phyloP scores from a whole-genome alignment of 2,888 invertebrate species.

The Acrocyrtus sp. region DNA sequence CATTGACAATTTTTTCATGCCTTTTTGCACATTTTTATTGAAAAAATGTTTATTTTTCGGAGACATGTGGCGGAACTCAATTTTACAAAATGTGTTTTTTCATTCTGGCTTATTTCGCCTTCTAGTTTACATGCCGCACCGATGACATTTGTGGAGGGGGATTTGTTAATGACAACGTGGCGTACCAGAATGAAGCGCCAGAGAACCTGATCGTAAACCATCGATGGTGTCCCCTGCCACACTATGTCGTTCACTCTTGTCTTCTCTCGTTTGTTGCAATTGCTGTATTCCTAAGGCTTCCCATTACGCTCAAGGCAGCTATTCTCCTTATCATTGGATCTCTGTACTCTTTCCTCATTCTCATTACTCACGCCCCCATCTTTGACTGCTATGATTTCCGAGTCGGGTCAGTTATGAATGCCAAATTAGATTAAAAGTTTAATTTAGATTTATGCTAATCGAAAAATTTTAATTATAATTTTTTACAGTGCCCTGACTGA shows the following conservation, averaged over 20 bases:
- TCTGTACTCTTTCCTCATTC: slow-evolving; percentile 62
- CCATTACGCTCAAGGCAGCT: slow-evolving; percentile 83
- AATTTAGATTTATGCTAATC: slow-evolving; percentile 32
- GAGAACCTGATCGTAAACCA: slow-evolving; percentile 57
- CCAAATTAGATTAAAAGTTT: slow-evolving; percentile 36
- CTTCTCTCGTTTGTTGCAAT: slow-evolving; percentile 86
- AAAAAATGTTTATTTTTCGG: no score
- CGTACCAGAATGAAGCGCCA: slow-evolving; percentile 55
- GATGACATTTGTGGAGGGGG: slow-evolving; percentile 67
- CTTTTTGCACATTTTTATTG: no score
- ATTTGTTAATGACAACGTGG: slow-evolving; percentile 58
- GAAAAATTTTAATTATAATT: slow-evolving; percentile 15
- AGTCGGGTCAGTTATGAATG: slow-evolving; percentile 74
- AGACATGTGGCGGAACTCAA: no score
- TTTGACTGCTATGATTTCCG: slow-evolving; percentile 85
- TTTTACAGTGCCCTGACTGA: slow-evolving; percentile 72
- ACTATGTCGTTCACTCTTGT: slow-evolving; percentile 87
- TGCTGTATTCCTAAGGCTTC: slow-evolving; percentile 84
- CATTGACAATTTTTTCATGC: no score
- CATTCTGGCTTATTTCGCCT: slow-evolving; percentile 25
- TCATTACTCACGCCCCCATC: slow-evolving; percentile 74
- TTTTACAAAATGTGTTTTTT: no score
- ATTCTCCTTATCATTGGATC: slow-evolving; percentile 72
- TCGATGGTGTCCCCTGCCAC: slow-evolving; percentile 78
- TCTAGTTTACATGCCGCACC: slow-evolving; percentile 74